Evolutionary conservation across 2,113 vertebrate genomes (phyloP).

Genomic region (Anolis sagrei): DNA sequence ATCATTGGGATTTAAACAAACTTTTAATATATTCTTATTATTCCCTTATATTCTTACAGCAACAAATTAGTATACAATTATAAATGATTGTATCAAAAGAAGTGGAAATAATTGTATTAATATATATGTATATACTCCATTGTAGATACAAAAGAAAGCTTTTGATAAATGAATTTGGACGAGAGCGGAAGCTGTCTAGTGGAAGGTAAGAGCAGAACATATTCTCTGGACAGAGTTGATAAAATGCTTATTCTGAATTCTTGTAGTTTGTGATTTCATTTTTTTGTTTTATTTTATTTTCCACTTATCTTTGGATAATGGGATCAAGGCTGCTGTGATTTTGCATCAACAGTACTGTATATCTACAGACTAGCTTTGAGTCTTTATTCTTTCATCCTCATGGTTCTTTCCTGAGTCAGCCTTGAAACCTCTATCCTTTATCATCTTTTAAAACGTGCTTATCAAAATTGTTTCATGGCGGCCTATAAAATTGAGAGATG

Average conservation of each 20-base stretch:
- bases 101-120: not conserved
- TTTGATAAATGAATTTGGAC: slow-evolving; percentile 83
- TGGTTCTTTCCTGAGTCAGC: no score
- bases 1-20: no score
- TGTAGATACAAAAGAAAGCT: slow-evolving; percentile 93
- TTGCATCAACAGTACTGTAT: not conserved
- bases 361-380: not conserved
- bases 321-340: not conserved
- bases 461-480: not conserved
- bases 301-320: no score
- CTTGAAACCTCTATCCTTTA: not conserved
- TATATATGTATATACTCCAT: slow-evolving; percentile 23
- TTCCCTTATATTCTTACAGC: no score
- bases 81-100: no score
- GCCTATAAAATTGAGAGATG: not conserved
- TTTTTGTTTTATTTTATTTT: no score
- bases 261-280: not conserved
- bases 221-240: no score
- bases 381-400: no score
- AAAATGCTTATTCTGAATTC: not conserved
- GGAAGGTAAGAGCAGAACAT: slow-evolving; percentile 82
- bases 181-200: slow-evolving; percentile 87
- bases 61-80: no score
- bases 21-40: no score
- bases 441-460: not conserved